phyloP scores from a whole-genome alignment of 2,888 invertebrate species.

The Camptogramma bilineatum region DNA sequence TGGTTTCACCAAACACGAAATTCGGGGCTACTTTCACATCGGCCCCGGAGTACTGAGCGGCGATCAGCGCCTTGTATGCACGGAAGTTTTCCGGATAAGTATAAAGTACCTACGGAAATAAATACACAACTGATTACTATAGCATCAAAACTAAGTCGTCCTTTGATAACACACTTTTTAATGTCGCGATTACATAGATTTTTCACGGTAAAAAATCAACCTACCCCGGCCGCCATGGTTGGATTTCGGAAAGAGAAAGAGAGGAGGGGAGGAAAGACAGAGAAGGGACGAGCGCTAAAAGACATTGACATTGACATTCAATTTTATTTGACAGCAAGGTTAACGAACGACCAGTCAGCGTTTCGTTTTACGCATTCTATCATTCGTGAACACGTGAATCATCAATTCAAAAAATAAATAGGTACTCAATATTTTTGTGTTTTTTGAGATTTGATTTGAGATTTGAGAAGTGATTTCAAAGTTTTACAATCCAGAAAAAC shows the following conservation, averaged over 20 bases:
- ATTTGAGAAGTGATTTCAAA: too few relatives aligned
- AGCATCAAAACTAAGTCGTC: constrained; percentile 35
- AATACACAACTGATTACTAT: constrained; percentile 47
- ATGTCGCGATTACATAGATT: constrained; percentile 66
- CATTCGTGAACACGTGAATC: too few relatives aligned
- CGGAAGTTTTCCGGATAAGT: constrained; percentile 99
- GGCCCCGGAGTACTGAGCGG: constrained; percentile 97
- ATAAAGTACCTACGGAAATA: constrained; percentile 95
- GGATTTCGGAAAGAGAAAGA: constrained; percentile 80
- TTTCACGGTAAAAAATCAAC: constrained; percentile 69
- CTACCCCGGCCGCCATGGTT: constrained; percentile 91
- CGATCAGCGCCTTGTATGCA: constrained; percentile 98
- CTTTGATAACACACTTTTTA: constrained; percentile 41
- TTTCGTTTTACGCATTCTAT: too few relatives aligned
- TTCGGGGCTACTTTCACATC: constrained; percentile 92
- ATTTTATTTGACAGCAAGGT: constrained; percentile 18
- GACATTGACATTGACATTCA: constrained; percentile 56
- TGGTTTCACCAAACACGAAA: constrained; percentile 97
- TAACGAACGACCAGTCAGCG: neutral
- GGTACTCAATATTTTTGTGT: too few relatives aligned
- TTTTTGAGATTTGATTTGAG: too few relatives aligned
- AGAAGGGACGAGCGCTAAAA: constrained; percentile 23
- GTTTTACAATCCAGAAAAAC: too few relatives aligned
- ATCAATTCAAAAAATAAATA: too few relatives aligned
- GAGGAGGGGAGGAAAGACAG: constrained; percentile 54